Base-by-base conservation (phyloP, 2,888 invertebrate species). In the Epicampocera succincta region DNA sequence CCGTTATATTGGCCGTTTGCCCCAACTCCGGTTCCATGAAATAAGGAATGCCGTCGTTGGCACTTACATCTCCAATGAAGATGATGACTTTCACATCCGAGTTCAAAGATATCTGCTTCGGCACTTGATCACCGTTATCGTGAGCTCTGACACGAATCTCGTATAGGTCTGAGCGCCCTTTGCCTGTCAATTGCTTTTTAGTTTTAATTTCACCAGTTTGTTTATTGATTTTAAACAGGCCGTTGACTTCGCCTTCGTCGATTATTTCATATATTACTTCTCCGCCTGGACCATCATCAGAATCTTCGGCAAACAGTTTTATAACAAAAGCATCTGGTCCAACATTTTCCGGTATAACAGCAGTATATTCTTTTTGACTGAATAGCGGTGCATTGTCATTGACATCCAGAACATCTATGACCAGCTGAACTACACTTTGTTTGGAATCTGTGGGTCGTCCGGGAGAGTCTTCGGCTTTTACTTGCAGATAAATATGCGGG, bases 331-430 rank as follows among this genome's bases (percentile, higher is more conserved):
- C 93, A 50, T 94, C 94, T 0, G 93, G 88, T 0, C 93, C 92
- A 0, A 94, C 95, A 86, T 95, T 96, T 89, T 96, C 96, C 0
- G 96, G 94, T 38, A 96, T 94, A 0, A 96, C 95, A 5, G 95
- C 94, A 85, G 93, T 85, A 88, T 95, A 95, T 13, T 93, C 91
- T 25, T 91, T 90, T 85, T 94, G 93, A 3, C 92, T 92, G 87
- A 96, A 96, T 1, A 90, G 89, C 0, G 96, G 96, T 0, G 94
- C 92, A 87, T 96, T 96, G 85, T 96, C 96, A 86, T 96, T 96
- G 0, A 95, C 95, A 87, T 96, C 96, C 0, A 95, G 89, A 0
- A 96, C 93, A 86, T 95, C 94, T 9, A 96, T 92, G 0, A 93
- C 91, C 12, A 95, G 92, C 84, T 94, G 92, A 0, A 94, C 94